Evolutionary conservation across 2,113 vertebrate species (phyloP).

Genomic region (Sialia sialis): DNA sequence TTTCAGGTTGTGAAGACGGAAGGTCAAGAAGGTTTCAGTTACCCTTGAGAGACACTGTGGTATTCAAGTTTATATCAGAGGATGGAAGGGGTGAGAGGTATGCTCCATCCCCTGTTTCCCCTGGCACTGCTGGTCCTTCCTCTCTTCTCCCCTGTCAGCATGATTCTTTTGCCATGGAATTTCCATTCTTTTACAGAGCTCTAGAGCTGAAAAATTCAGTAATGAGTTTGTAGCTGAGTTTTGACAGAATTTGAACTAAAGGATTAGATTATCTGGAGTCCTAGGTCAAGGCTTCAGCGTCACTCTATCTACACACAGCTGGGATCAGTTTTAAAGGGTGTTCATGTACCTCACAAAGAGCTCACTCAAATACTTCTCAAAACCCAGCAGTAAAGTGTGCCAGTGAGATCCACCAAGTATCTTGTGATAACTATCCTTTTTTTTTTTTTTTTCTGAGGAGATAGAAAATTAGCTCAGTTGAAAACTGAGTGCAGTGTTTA

Average conservation of each 20-base stretch:
- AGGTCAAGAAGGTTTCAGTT: neutral
- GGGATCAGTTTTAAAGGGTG: neutral
- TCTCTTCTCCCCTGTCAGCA: neutral
- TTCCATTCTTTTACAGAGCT: neutral
- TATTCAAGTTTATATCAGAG: neutral
- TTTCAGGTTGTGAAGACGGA: neutral
- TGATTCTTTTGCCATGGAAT: neutral
- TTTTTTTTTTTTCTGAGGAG: accelerated
- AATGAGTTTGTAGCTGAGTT: neutral
- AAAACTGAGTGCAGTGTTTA: neutral
- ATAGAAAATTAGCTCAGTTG: neutral
- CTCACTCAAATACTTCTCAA: neutral
- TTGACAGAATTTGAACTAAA: neutral
- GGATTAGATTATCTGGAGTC: neutral
- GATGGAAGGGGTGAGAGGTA: neutral
- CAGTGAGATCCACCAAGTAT: neutral
- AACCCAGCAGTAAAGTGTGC: neutral
- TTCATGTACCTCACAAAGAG: neutral
- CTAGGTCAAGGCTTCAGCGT: neutral
- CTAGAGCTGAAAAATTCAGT: neutral
- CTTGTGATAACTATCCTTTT: neutral
- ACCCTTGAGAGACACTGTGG: neutral
- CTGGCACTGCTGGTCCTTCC: neutral
- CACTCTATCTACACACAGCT: neutral
- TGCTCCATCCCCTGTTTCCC: neutral